Base-by-base conservation (phyloP, 2,113 vertebrate genomes). In the Dipodomys spectabilis region DNA sequence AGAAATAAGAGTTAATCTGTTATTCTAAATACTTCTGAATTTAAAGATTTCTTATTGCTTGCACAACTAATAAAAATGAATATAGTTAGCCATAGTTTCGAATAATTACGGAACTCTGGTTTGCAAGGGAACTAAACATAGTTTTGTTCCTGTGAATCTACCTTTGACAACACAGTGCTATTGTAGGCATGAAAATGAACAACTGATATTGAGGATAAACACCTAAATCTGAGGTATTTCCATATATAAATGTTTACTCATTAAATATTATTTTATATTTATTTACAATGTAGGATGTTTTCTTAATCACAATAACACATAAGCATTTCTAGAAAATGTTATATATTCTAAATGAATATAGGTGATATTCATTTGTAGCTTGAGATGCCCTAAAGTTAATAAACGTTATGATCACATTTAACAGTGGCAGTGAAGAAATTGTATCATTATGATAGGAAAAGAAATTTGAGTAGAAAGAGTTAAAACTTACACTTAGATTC, bases 41-140 rank as follows among this genome's bases (percentile, higher is more conserved):
- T 95, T 94, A 84, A 90, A 73, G 23, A 28, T 89, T 25, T 90
- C 81, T 82, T 85, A 85, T 88, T 94, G 64, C 68, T 83, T 93
- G 22, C 28, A 8, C 81, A 68, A 80, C 86, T 78, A 71, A 68
- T 69, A 73, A 32, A 57, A 23, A 6, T 18, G n/a, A 86, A 92
- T 92, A 72, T 49, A 83, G 10, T 67, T 9, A 80, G n/a, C 13
- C 16, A 1, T 92, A 25, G 60, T 93, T 39, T 88, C 16, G 72
- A 81, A 85, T 49, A 92, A 73, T 45, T 27, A 30, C 15, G 18
- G 16, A 88, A 5, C 64, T 57, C 53, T 83, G 3, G 86, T 87
- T 53, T 85, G 2, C 35, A 65, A 78, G 64, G 78, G 44, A 49
- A 15, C 2, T 12, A 6, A 18, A 32, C 44, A 19, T 75, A 25